Conservation (phyloP, 2,888 invertebrate genomes). For the Troides helena region DNA sequence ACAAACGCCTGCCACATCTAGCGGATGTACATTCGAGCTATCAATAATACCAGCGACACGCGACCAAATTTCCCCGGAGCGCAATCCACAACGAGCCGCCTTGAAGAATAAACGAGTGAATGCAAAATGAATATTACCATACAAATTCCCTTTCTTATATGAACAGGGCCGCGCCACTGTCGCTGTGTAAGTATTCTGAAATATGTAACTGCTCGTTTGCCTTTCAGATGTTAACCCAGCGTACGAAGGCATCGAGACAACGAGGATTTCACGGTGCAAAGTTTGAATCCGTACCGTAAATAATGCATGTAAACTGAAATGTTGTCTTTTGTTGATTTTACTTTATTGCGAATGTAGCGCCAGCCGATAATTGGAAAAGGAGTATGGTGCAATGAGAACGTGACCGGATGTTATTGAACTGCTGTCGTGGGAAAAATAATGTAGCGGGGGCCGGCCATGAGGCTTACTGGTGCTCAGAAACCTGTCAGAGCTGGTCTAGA, state of each 20-base stretch:
- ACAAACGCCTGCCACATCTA: no score
- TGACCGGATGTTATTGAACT: no score
- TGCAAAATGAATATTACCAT: conserved; percentile 80
- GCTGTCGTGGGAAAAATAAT: no score
- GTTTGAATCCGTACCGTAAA: conserved; percentile 7
- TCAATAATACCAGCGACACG: conserved; percentile 52
- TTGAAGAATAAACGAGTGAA: conserved; percentile 59
- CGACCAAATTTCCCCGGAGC: conserved; percentile 74
- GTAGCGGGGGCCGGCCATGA: no score
- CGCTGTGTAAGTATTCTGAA: conserved; percentile 71
- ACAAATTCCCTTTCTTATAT: conserved; percentile 76
- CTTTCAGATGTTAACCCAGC: conserved; percentile 55
- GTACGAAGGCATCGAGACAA: conserved; percentile 33
- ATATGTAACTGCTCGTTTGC: conserved; percentile 65
- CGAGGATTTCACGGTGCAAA: conserved; percentile 1
- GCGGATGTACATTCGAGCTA: no score
- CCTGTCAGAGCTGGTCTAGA: no score
- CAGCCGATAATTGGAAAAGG: background rate
- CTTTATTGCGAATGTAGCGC: background rate
- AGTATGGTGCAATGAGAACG: no score
- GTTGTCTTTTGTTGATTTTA: conserved; percentile 13
- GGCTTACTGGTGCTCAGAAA: no score
- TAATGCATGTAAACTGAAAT: background rate
- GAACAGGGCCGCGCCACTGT: conserved; percentile 64
- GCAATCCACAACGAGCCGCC: conserved; percentile 70